These are phyloP conservation scores for Hyaena hyaena DNA, from an alignment of 2,113 vertebrate species.

Conservation along the genomic window DNA sequence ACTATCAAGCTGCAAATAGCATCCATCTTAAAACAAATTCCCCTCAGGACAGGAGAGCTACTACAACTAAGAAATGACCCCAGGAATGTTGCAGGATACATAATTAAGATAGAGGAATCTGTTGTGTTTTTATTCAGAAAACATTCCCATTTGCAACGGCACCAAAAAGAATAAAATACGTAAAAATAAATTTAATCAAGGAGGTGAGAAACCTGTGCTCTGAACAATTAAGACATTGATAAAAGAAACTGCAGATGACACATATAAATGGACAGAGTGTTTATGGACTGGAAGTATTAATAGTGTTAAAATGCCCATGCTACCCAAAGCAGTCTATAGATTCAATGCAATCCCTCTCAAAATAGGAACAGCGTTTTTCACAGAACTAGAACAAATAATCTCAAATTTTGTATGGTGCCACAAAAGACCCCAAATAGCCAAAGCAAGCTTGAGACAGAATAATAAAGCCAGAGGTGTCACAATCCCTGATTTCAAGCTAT, in stretches of 20 bases:
- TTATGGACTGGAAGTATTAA: background rate
- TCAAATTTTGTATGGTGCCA: background rate
- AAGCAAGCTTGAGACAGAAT: background rate
- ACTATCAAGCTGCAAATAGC: background rate
- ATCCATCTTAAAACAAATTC: background rate
- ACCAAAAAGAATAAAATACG: background rate
- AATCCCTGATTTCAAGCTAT: background rate
- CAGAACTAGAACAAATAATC: background rate
- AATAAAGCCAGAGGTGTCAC: background rate
- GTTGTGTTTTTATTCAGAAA: background rate
- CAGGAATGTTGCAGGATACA: background rate
- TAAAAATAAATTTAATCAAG: background rate
- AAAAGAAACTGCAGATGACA: background rate
- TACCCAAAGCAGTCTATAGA: background rate
- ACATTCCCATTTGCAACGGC: background rate
- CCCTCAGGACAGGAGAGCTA: background rate
- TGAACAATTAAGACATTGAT: background rate
- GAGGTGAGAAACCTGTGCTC: background rate
- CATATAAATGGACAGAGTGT: background rate
- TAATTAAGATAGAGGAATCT: background rate
- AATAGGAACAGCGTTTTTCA: background rate
- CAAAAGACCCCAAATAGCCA: background rate
- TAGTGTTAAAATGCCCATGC: background rate
- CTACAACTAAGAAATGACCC: background rate
- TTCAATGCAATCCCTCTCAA: background rate